These are phyloP conservation scores for Drosophila paulistorum DNA, from an alignment of 1,140 invertebrate genomes.

Conservation along the genomic window DNA sequence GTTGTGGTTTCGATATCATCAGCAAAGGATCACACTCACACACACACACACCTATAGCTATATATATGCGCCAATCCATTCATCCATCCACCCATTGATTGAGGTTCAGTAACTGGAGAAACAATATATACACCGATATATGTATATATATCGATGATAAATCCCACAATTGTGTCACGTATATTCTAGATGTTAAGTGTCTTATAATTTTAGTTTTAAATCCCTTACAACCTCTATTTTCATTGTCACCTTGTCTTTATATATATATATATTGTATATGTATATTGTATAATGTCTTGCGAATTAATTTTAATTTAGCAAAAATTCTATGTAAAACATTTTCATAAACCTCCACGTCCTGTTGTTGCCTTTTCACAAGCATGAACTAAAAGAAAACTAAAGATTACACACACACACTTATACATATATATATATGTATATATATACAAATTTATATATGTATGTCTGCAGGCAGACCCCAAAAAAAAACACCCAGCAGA, in stretches of 20 bases:
- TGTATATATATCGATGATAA: slow-evolving; percentile 26
- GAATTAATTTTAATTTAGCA: slow-evolving; percentile 72
- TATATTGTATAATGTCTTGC: slow-evolving; percentile 48
- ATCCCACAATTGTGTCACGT: slow-evolving; percentile 44
- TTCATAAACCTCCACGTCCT: slow-evolving; percentile 19
- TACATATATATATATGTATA: not conserved
- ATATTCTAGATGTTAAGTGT: slow-evolving; percentile 46
- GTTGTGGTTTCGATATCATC: slow-evolving; percentile 70
- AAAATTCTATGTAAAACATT: slow-evolving; percentile 71
- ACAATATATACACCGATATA: slow-evolving; percentile 8
- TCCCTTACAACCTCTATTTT: not conserved
- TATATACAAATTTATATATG: not conserved
- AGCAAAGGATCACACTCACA: slow-evolving; percentile 30
- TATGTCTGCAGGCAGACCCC: slow-evolving; percentile 76
- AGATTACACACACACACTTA: not conserved
- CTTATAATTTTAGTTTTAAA: slow-evolving; percentile 44
- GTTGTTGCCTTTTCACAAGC: slow-evolving; percentile 65
- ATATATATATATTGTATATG: slow-evolving; percentile 3
- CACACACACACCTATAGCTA: slow-evolving; percentile 17
- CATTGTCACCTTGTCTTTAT: slow-evolving; percentile 19
- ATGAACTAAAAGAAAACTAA: slow-evolving; percentile 34
- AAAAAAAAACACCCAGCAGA: slow-evolving; percentile 44
- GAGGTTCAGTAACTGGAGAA: slow-evolving; percentile 12
- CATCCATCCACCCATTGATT: slow-evolving; percentile 15
- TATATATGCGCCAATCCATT: slow-evolving; percentile 14